Conservation (phyloP, 2,888 invertebrate genomes). For the Caenorhabditis imperialis region DNA sequence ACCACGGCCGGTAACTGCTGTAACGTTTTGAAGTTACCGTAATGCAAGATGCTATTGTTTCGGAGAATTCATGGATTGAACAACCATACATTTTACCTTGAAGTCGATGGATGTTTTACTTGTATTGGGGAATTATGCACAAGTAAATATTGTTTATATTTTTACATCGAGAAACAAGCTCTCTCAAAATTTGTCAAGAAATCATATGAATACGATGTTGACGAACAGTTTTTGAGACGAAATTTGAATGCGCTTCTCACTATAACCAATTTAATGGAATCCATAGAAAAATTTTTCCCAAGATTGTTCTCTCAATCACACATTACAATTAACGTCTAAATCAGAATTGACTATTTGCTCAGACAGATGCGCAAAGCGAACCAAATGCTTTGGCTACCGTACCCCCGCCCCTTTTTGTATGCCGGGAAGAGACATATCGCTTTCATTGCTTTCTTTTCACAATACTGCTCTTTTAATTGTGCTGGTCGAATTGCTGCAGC, state of each 20-base stretch:
- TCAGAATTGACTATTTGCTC: conserved; percentile 42
- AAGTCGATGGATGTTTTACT: too few species aligned
- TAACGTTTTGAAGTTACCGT: conserved; percentile 44
- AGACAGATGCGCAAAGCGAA: conserved; percentile 1
- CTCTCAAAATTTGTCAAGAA: too few species aligned
- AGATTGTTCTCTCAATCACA: conserved; percentile 18
- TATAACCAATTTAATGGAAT: too few species aligned
- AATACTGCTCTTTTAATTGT: conserved; percentile 17
- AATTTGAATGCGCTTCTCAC: too few species aligned
- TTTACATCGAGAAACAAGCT: too few species aligned
- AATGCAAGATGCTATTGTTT: too few species aligned
- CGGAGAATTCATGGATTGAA: too few species aligned
- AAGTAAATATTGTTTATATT: too few species aligned
- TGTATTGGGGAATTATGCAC: too few species aligned
- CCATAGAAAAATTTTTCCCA: not conserved
- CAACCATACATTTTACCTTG: too few species aligned
- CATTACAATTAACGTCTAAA: conserved; percentile 29
- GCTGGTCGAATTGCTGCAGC: not conserved
- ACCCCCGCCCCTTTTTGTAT: conserved; percentile 47
- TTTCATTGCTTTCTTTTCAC: conserved; percentile 34
- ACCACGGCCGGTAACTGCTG: conserved; percentile 24
- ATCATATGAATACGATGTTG: too few species aligned
- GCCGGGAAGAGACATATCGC: conserved; percentile 34
- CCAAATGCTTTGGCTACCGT: conserved; percentile 35
- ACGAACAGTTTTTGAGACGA: too few species aligned